A percentile compares a stretch with the other conserved stretches of the same genome.
Evolutionary conservation across 2,113 vertebrate species (phyloP).

Genomic region (Hypomesus transpacificus): DNA sequence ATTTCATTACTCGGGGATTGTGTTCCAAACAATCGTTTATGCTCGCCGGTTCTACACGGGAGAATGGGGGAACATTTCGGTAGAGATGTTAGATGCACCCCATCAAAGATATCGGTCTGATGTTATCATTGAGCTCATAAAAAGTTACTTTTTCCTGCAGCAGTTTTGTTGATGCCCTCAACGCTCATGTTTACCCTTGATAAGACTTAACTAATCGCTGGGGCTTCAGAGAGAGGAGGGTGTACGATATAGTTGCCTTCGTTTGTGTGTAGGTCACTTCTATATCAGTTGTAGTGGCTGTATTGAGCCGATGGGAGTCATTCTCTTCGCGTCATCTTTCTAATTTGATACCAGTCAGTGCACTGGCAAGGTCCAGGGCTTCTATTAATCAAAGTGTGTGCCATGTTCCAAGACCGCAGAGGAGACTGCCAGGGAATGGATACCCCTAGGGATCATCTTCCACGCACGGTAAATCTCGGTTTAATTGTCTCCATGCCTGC

Average conservation of each 20-base stretch:
- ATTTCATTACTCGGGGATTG: slow-evolving; percentile 27
- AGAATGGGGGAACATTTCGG: no score
- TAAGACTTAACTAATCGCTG: slow-evolving; percentile 9
- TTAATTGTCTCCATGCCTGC: slow-evolving; percentile 53
- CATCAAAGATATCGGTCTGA: slow-evolving; percentile 17
- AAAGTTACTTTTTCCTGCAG: no score
- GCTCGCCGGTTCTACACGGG: no score
- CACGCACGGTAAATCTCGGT: slow-evolving; percentile 45
- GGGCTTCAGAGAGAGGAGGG: slow-evolving; percentile 19
- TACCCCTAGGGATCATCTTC: slow-evolving; percentile 25
- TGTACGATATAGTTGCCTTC: slow-evolving; percentile 16
- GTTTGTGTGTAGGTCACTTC: slow-evolving; percentile 37
- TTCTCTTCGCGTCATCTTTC: slow-evolving; percentile 12
- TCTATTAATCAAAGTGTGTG: slow-evolving; percentile 35
- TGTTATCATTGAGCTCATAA: no score
- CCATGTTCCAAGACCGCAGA: background rate
- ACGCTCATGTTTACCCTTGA: background rate
- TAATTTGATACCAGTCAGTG: slow-evolving; percentile 27
- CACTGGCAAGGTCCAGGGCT: slow-evolving; percentile 23
- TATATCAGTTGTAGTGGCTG: slow-evolving; percentile 30
- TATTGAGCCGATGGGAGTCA: slow-evolving; percentile 40
- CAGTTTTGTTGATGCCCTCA: no score
- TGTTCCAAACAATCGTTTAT: slow-evolving; percentile 9
- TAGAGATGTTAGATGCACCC: background rate
- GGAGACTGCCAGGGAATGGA: slow-evolving; percentile 6